Conservation (phyloP, 2,797 vertebrate genomes). For the Rhynchotus rufescens region DNA sequence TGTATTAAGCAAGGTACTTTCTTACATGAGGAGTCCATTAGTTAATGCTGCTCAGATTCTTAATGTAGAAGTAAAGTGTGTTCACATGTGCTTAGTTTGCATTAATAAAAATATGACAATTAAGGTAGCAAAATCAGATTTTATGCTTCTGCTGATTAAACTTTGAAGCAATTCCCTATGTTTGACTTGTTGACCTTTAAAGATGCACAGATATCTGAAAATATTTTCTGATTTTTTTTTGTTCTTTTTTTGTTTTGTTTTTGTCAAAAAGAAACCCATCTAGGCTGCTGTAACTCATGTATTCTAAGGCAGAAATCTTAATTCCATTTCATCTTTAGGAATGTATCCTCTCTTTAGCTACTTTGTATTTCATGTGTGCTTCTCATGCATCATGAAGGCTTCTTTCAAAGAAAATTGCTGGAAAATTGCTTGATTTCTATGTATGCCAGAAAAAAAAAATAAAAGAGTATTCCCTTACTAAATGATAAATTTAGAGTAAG, state of each 20-base stretch:
- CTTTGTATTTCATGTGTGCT: not conserved
- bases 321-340: not conserved
- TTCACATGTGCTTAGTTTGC: not conserved
- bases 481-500: not conserved
- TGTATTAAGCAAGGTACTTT: not conserved
- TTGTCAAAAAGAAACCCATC: not conserved
- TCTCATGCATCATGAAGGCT: not conserved
- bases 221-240: not conserved
- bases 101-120: not conserved
- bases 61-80: not conserved
- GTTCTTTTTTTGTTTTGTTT: not conserved
- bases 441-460: not conserved
- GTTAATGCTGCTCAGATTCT: not conserved
- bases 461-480: not conserved
- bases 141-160: not conserved
- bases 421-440: not conserved
- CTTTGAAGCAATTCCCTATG: not conserved
- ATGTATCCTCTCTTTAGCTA: not conserved
- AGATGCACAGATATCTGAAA: fast-evolving
- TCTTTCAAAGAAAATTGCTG: not conserved
- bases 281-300: not conserved
- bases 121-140: not conserved
- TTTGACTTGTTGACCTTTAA: not conserved
- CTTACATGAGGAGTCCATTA: not conserved
- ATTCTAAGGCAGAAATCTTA: not conserved